Conservation (phyloP, 2,797 vertebrate genomes). For the Furcifer pardalis region DNA sequence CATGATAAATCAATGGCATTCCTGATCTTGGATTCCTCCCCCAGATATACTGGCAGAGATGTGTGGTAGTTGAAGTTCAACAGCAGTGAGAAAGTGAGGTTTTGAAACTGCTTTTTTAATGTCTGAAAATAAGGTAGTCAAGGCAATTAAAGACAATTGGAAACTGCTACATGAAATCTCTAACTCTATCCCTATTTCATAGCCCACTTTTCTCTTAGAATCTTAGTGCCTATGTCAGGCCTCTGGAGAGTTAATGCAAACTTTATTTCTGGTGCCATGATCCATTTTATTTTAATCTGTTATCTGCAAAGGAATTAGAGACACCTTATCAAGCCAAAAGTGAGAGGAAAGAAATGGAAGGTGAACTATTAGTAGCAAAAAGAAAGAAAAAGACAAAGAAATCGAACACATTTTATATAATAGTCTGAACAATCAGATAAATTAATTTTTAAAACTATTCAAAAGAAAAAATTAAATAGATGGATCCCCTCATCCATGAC, state of each 20-base stretch:
- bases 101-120: background rate
- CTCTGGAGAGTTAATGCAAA: constrained; percentile 25
- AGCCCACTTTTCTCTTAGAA: background rate
- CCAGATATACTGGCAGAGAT: background rate
- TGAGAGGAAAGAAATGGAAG: constrained; percentile 49
- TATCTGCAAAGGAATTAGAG: constrained; percentile 54
- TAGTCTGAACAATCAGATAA: constrained; percentile 68
- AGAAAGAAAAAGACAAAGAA: constrained; percentile 33
- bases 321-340: constrained; percentile 51
- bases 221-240: constrained; percentile 7
- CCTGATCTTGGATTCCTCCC: no score
- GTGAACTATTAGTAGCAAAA: constrained; percentile 44
- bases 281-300: constrained; percentile 61
- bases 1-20: no score
- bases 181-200: background rate
- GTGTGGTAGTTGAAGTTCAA: background rate
- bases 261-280: constrained; percentile 46
- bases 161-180: background rate
- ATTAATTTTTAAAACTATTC: constrained; percentile 71
- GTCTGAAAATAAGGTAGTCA: background rate
- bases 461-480: constrained; percentile 75
- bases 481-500: constrained; percentile 67
- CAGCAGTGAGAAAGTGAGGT: background rate
- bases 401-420: constrained; percentile 68
- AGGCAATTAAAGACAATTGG: background rate